A percentile compares a stretch with the other conserved stretches of the same genome.
Evolutionary conservation across 2,888 invertebrate species (phyloP).

Genomic region (Drosophila acutilabella): DNA sequence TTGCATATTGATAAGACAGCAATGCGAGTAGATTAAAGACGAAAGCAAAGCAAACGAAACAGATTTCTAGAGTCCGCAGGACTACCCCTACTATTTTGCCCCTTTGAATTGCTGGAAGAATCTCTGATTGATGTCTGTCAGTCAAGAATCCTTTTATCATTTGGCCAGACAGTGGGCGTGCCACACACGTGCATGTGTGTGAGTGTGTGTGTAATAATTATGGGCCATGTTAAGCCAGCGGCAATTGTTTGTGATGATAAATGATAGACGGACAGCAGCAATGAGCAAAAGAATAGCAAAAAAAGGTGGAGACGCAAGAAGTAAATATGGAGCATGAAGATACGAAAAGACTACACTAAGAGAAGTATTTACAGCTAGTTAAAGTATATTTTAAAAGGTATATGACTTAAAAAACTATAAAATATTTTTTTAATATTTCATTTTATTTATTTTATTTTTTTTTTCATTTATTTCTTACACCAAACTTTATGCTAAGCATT

Average conservation of each 20-base stretch:
- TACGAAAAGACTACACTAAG: too few relatives aligned
- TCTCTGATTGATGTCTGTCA: conserved; percentile 75
- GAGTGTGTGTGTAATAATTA: conserved; percentile 65
- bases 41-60: conserved; percentile 11
- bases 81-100: not conserved
- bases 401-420: too few relatives aligned
- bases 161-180: conserved; percentile 37
- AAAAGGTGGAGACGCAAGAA: not conserved
- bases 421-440: too few relatives aligned
- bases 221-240: conserved; percentile 63
- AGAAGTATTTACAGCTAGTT: too few relatives aligned
- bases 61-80: not conserved
- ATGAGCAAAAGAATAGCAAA: conserved; percentile 15
- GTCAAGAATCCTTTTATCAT: conserved; percentile 74
- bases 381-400: too few relatives aligned
- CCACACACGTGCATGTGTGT: conserved; percentile 24
- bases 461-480: too few relatives aligned
- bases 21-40: conserved; percentile 63
- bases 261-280: conserved; percentile 55
- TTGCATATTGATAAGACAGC: conserved; percentile 77
- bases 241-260: conserved; percentile 80
- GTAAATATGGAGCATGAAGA: not conserved
- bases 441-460: too few relatives aligned
- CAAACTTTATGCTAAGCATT: too few relatives aligned
- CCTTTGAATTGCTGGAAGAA: conserved; percentile 43